phyloP scores from a whole-genome alignment of 2,797 vertebrate species.

The Falco peregrinus region DNA sequence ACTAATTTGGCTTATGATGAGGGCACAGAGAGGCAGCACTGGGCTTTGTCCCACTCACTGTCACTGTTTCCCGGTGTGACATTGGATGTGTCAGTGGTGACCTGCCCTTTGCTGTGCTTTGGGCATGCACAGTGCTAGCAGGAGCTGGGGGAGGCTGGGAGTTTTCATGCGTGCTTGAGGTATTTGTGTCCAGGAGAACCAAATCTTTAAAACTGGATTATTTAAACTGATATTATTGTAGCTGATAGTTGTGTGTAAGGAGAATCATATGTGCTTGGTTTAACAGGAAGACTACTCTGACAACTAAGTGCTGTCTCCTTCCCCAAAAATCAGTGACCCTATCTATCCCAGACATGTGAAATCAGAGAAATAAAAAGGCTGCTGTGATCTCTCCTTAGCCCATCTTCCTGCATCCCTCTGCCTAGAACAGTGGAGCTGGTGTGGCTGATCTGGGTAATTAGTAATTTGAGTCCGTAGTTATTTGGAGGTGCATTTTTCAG shows the following conservation, averaged over 20 bases:
- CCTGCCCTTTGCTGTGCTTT: background rate
- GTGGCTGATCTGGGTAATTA: background rate
- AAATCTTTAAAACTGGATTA: background rate
- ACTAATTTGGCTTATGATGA: slow-evolving; percentile 20
- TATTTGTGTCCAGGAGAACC: background rate
- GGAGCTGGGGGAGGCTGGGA: background rate
- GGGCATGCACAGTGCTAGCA: too few species aligned
- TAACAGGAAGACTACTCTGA: background rate
- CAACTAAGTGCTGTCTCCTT: background rate
- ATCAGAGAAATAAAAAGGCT: background rate
- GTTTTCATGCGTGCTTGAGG: background rate
- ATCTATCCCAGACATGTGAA: background rate
- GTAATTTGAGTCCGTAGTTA: background rate
- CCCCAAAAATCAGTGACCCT: rapidly evolving
- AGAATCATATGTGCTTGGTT: background rate
- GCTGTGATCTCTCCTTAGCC: background rate
- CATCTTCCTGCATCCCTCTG: background rate
- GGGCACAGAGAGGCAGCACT: background rate
- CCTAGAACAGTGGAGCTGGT: background rate
- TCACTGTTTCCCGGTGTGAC: background rate
- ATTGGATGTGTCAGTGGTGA: background rate
- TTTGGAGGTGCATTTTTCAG: background rate
- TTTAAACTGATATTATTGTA: background rate
- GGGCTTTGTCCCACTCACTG: background rate
- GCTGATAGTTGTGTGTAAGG: background rate